Base-by-base conservation (phyloP, 92 coral and sea anemone genomes). In the Pocillopora grandis region DNA sequence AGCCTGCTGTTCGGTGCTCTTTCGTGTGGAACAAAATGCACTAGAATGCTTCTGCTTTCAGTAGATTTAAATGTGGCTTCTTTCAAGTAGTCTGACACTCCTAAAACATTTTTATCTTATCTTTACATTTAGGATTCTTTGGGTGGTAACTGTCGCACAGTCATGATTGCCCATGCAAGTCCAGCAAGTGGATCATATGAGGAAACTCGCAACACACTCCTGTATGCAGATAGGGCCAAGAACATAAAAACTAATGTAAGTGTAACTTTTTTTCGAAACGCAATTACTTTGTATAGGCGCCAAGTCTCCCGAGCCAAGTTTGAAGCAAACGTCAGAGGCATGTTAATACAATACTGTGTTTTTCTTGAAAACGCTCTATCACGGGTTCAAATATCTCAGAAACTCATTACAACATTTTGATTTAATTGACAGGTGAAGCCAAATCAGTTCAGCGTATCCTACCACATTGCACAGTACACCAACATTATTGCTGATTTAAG, bases 191-290 rank as follows among this genome's bases (percentile, higher is more conserved):
- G 83, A 33, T 90, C 91, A 12, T 94, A 89, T 69, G 98, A 94
- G 88, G 98, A 94, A 67, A 92, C 93, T 27, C 89, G 95, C 48
- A 94, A 94, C 76, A 94, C 98, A 2, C 82, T 94, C 35, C 80
- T 94, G 73, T 94, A 94, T 77, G 98, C 98, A 23, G 98, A 94
- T 87, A 89, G 98, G 79, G 95, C 98, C 62, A 94, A 92, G 98
- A 89, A 88, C 72, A 94, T 94, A 78, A 94, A 94, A 74, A 94
- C 93, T n/a, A 94, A 89, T 68, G 98, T 92, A 81, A 82, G 87
- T 61, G 15, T 12, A 16, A 64, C 17, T 7, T 49, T 49, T 31
- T 9, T 48, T 65, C 21, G 7, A 17, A 36, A 42, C 8, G 52
- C 52, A 42, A 42, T 42, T 0, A 42, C 4, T 3, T 42, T 42